These are phyloP conservation scores for Actinopyga echinites DNA, from an alignment of 53 echinoderm and acorn worm genomes.

Conservation along the genomic window DNA sequence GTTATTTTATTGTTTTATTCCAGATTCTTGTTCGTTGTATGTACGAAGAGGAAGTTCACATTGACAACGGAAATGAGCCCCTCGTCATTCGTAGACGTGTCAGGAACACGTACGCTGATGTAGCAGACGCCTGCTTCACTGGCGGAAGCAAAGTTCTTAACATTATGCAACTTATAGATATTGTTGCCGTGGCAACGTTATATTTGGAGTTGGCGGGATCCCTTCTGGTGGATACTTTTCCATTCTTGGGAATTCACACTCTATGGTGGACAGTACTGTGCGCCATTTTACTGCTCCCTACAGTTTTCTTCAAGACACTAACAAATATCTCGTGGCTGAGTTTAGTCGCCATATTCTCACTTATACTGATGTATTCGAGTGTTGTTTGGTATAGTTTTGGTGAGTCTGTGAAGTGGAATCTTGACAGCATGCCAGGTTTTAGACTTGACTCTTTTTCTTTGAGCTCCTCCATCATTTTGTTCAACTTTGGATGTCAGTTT, in stretches of 20 bases:
- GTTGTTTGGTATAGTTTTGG: slow-evolving; percentile 90
- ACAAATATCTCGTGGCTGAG: slow-evolving; percentile 98
- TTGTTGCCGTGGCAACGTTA: slow-evolving; percentile 89
- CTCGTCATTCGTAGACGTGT: slow-evolving; percentile 43
- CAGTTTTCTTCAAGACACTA: slow-evolving; percentile 86
- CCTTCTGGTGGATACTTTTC: slow-evolving; percentile 89
- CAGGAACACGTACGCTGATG: slow-evolving; percentile 87
- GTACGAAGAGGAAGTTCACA: slow-evolving; percentile 69
- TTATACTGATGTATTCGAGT: slow-evolving; percentile 82
- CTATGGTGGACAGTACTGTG: slow-evolving; percentile 83
- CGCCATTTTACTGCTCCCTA: slow-evolving; percentile 70
- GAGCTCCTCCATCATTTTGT: slow-evolving; percentile 85
- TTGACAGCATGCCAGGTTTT: slow-evolving; percentile 71
- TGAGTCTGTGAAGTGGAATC: slow-evolving; percentile 73
- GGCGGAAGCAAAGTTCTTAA: slow-evolving; percentile 78
- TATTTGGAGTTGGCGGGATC: slow-evolving; percentile 89
- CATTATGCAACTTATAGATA: slow-evolving; percentile 87
- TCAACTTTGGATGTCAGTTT: slow-evolving; percentile 97
- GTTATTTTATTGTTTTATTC: neutral
- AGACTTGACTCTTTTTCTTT: slow-evolving; percentile 69
- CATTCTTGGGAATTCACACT: slow-evolving; percentile 67
- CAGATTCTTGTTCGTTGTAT: slow-evolving; percentile 90
- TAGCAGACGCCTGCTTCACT: slow-evolving; percentile 78
- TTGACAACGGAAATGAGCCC: neutral
- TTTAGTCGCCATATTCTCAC: slow-evolving; percentile 76